Evolutionary conservation across 2,113 vertebrate genomes (phyloP).

Genomic region (Epinephelus moara): DNA sequence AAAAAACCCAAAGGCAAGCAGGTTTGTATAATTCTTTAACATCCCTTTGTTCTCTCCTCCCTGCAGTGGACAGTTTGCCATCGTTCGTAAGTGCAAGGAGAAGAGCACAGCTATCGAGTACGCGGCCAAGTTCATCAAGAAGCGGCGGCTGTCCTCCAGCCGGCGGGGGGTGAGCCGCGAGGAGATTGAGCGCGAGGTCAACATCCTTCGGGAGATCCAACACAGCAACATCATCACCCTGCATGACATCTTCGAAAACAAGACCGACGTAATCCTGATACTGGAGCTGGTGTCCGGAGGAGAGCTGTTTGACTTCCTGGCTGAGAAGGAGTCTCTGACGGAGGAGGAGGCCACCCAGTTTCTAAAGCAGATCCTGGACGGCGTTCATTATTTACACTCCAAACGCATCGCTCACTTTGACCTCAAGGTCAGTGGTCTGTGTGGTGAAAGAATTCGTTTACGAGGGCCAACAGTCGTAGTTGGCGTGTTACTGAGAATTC

Average conservation of each 20-base stretch:
- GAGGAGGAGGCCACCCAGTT: constrained; percentile 99
- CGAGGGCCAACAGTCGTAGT: neutral
- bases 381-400: constrained; percentile 95
- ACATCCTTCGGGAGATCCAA: constrained; percentile 96
- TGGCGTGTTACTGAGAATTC: constrained; percentile 17
- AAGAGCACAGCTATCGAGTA: constrained; percentile 89
- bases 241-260: constrained; percentile 98
- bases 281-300: constrained; percentile 96
- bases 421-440: constrained; percentile 89
- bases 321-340: constrained; percentile 95
- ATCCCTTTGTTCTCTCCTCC: neutral
- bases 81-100: constrained; percentile 95
- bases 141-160: constrained; percentile 94
- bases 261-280: constrained; percentile 97
- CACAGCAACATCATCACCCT: constrained; percentile 99
- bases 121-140: constrained; percentile 98
- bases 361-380: constrained; percentile 97
- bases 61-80: constrained; percentile 94
- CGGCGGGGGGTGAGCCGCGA: constrained; percentile 95
- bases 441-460: neutral
- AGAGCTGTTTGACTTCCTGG: constrained; percentile 97
- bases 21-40: neutral
- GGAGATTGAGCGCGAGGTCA: constrained; percentile 97
- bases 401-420: constrained; percentile 97
- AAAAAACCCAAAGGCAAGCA: neutral